Evolutionary conservation across 53 echinoderm and acorn worm genomes (phyloP), one percentile per base, ranked within the genome.

Genomic region (Luidia sarsii): DNA sequence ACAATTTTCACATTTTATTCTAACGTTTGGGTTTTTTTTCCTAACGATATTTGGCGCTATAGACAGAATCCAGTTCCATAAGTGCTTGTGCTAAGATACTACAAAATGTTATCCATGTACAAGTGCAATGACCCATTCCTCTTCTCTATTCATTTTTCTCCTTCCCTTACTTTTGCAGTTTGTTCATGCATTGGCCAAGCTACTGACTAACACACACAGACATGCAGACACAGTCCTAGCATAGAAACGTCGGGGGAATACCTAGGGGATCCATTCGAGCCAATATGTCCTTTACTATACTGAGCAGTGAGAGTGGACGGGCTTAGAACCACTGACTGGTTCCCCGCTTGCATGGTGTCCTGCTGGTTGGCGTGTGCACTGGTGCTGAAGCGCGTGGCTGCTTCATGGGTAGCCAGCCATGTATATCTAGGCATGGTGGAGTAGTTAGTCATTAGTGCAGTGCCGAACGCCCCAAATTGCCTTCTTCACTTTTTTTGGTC

Each of bases 231-330:
- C 57, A 25, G 57, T 67, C 24, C 1, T 24, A 67, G 28, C 48
- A 71, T 23, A 71, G 52, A 29, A 46, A n/a, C n/a, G n/a, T n/a
- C n/a, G n/a, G n/a, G n/a, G 25, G 19, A 67, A 68, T 82, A 82
- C 82, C 82, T 82, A 82, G 68, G 57, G 10, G 70, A 41, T 16
- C 56, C 68, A 51, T 67, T 68, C 24, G 56, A 22, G 30, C 56
- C 67, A 45, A 20, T 33, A 6, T 45, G 30, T 28, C 70, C 57
- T 41, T 86, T 79, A 15, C 33, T 22, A 60, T 79, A 86, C 66
- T 80, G 87, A 43, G 87, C 87, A 22, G 87, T 28, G 57, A 86
- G 80, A 7, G 80, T 80, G 19, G 80, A 68, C 16, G 87, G 87
- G 15, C 70, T 86, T 55, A 86, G 80, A 48, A 80, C 62, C 39